Evolutionary conservation across 2,888 invertebrate species (phyloP).

Genomic region (Leucophora obtusa): DNA sequence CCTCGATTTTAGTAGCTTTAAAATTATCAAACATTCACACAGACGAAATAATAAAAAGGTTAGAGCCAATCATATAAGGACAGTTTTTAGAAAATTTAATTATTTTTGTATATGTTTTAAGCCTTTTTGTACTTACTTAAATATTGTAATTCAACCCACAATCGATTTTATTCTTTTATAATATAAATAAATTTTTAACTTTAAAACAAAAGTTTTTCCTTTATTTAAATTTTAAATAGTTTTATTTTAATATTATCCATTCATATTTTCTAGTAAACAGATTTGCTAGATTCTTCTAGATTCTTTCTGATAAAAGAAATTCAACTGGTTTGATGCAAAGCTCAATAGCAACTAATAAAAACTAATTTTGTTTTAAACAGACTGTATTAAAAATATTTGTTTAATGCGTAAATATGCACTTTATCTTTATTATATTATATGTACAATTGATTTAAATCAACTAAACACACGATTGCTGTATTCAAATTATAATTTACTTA

Average conservation of each 20-base stretch:
- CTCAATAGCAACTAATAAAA: slow-evolving; percentile 21
- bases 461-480: neutral
- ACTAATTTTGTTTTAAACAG: neutral
- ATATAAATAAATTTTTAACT: too few relatives aligned
- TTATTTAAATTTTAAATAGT: neutral
- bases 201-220: neutral
- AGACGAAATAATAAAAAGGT: too few relatives aligned
- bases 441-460: slow-evolving; percentile 30
- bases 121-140: neutral
- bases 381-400: too few relatives aligned
- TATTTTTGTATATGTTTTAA: too few relatives aligned
- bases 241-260: neutral
- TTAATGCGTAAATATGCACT: slow-evolving; percentile 42
- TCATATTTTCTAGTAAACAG: neutral
- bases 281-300: too few relatives aligned
- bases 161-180: too few relatives aligned
- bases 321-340: slow-evolving; percentile 13
- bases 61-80: too few relatives aligned
- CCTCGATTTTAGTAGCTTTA: too few relatives aligned
- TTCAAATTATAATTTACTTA: neutral
- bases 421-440: slow-evolving; percentile 40
- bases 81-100: too few relatives aligned
- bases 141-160: too few relatives aligned
- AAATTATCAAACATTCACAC: too few relatives aligned
- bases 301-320: neutral